These are phyloP conservation scores for Antigone vipio DNA, from an alignment of 2,113 vertebrate species.

Conservation along the genomic window DNA sequence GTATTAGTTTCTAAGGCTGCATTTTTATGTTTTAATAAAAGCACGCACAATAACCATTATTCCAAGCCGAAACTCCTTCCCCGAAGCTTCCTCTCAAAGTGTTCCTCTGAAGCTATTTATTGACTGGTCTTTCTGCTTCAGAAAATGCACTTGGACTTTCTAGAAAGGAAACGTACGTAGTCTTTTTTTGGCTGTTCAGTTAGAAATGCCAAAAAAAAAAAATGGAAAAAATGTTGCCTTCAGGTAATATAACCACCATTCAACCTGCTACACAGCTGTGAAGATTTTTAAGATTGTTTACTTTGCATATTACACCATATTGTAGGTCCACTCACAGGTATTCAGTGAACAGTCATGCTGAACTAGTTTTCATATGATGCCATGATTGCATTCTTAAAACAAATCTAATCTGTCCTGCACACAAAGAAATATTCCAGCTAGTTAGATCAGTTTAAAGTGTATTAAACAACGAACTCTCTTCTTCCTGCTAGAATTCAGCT, in stretches of 20 bases:
- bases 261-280: neutral
- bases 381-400: neutral
- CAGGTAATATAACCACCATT: neutral
- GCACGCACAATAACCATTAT: neutral
- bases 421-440: neutral
- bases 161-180: neutral
- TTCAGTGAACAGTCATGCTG: neutral
- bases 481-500: neutral
- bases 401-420: neutral
- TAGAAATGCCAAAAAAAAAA: neutral
- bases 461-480: neutral
- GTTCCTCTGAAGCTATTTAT: neutral
- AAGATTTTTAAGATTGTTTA: neutral
- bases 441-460: neutral
- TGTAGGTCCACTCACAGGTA: neutral
- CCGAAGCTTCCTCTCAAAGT: neutral
- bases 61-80: neutral
- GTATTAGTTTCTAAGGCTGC: rapidly evolving
- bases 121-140: neutral
- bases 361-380: neutral
- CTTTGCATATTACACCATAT: neutral
- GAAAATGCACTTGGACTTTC: rapidly evolving
- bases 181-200: neutral
- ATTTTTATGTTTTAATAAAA: neutral
- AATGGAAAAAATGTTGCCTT: neutral